Evolutionary conservation across 2,113 vertebrate species (phyloP).

Genomic region (Ceratotherium simum): DNA sequence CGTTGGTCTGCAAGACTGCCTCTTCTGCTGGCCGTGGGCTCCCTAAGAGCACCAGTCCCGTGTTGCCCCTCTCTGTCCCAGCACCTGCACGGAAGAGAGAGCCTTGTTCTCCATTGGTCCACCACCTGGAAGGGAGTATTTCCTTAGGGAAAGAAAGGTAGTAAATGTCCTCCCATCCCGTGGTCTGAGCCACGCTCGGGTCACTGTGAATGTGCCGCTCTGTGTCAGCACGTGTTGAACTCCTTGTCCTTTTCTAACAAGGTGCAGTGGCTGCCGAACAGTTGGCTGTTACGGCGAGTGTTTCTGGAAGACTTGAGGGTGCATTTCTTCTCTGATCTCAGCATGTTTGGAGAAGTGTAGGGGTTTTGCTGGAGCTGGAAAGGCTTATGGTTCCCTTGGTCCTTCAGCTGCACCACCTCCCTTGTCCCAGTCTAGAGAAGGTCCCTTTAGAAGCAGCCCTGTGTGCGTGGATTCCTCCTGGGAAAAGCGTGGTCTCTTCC

Average conservation of each 20-base stretch:
- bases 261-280: not conserved
- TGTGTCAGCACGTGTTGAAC: fast-evolving
- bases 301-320: not conserved
- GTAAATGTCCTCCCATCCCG: not conserved
- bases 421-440: no score
- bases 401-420: not conserved
- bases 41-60: not conserved
- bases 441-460: not conserved
- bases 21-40: not conserved
- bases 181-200: fast-evolving
- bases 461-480: not conserved
- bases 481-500: not conserved
- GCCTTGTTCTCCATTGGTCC: not conserved
- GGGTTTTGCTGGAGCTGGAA: not conserved
- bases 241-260: not conserved
- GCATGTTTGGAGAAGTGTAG: fast-evolving
- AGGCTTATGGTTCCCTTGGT: not conserved
- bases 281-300: no score
- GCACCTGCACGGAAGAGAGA: not conserved
- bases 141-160: not conserved
- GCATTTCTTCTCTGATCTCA: not conserved
- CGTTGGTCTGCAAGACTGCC: not conserved
- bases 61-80: not conserved
- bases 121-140: not conserved
- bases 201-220: no score